Evolutionary conservation across 2,888 invertebrate genomes (phyloP).

Genomic region (Chrysolina haemoptera): DNA sequence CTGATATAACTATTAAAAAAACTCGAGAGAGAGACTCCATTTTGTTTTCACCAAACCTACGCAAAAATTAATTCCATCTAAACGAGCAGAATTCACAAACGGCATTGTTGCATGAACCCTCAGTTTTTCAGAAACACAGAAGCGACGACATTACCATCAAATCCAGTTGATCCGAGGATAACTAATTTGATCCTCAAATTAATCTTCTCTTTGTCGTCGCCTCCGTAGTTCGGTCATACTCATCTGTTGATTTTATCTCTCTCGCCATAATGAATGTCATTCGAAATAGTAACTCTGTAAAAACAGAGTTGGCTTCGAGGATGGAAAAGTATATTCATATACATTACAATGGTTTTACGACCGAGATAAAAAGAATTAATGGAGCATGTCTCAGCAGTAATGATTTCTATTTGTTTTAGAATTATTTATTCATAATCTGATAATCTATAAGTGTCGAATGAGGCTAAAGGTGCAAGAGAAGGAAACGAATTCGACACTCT

Average conservation of each 20-base stretch:
- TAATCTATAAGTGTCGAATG: no score
- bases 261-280: slow-evolving; percentile 4
- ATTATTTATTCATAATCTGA: not conserved
- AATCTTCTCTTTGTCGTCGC: not conserved
- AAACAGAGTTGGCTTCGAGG: not conserved
- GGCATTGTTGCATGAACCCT: not conserved
- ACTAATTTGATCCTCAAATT: slow-evolving; percentile 9
- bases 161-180: not conserved
- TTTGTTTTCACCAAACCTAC: no score
- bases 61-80: no score
- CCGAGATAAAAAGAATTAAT: not conserved
- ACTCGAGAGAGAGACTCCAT: no score
- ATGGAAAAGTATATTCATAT: not conserved
- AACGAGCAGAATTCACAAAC: no score
- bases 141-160: not conserved
- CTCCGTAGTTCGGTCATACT: not conserved
- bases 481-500: no score
- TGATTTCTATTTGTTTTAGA: not conserved
- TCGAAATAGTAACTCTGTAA: not conserved
- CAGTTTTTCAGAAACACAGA: no score
- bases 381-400: not conserved
- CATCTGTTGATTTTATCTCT: slow-evolving; percentile 10
- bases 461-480: no score
- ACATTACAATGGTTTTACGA: not conserved
- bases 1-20: no score